phyloP scores from a whole-genome alignment of 1,140 invertebrate species.

The Panulirus ornatus region DNA sequence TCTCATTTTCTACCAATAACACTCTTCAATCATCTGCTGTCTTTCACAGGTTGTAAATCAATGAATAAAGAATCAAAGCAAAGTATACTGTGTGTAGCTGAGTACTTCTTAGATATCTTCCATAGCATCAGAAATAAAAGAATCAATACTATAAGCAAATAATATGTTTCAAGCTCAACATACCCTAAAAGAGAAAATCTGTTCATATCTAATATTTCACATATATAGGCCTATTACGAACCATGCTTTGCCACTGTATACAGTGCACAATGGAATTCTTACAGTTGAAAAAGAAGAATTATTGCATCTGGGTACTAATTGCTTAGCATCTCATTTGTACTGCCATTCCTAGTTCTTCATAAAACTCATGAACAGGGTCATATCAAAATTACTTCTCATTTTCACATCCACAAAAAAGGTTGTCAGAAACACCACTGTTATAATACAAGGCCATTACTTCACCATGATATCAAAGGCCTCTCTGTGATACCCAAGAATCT shows the following conservation, averaged over 20 bases:
- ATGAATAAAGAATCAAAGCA: too few relatives aligned
- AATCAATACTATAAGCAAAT: not conserved
- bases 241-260: not conserved
- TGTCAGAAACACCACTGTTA: not conserved
- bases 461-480: not conserved
- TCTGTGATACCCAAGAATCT: not conserved
- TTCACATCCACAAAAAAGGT: conserved; percentile 1
- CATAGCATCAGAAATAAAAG: too few relatives aligned
- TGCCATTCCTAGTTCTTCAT: not conserved
- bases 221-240: conserved; percentile 9
- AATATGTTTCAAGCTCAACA: not conserved
- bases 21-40: too few relatives aligned
- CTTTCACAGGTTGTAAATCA: too few relatives aligned
- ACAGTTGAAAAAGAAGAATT: conserved; percentile 23
- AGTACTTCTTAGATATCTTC: too few relatives aligned
- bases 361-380: not conserved
- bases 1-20: too few relatives aligned
- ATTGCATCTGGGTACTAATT: conserved; percentile 1
- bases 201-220: not conserved
- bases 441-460: too few relatives aligned
- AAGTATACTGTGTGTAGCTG: too few relatives aligned
- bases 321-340: not conserved
- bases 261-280: not conserved
- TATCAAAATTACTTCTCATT: not conserved
- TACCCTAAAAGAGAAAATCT: not conserved